A percentile compares a stretch with the other conserved stretches of the same genome.
These are phyloP conservation scores for Trematocara zebra DNA, from an alignment of 2,113 vertebrate genomes.

Conservation along the genomic window DNA sequence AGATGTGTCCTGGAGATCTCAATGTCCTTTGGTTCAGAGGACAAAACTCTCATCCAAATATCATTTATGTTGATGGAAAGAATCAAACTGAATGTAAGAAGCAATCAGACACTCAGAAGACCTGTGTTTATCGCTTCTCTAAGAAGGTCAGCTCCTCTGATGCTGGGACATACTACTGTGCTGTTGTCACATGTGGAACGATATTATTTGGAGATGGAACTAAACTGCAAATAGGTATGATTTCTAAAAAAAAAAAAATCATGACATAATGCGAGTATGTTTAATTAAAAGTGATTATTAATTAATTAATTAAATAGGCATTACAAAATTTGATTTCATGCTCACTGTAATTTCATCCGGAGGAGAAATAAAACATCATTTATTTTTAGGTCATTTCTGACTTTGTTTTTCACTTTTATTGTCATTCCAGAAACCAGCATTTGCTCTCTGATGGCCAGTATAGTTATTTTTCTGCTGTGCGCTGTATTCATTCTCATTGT, in stretches of 20 bases:
- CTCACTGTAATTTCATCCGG: not conserved
- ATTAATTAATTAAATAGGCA: not conserved
- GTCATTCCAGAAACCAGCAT: not conserved
- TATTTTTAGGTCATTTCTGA: not conserved
- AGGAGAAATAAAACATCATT: not conserved
- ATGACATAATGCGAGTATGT: accelerated
- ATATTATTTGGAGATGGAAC: not conserved
- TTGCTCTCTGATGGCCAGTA: not conserved
- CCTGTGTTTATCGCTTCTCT: not conserved
- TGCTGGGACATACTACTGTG: not conserved
- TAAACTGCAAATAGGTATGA: accelerated
- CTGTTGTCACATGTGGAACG: not conserved
- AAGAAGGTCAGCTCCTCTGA: not conserved
- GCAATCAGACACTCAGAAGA: not conserved
- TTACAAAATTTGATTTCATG: accelerated
- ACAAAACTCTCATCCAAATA: not conserved
- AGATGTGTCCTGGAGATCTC: not conserved
- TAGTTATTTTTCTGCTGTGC: not conserved
- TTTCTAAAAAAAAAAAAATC: not conserved
- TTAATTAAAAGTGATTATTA: not conserved
- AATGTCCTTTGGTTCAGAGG: not conserved
- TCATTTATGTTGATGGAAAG: not conserved
- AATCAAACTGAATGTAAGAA: not conserved
- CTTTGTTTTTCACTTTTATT: not conserved
- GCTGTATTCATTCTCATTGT: not conserved